Conservation (phyloP, 2,113 vertebrate species). For the Eleginops maclovinus region DNA sequence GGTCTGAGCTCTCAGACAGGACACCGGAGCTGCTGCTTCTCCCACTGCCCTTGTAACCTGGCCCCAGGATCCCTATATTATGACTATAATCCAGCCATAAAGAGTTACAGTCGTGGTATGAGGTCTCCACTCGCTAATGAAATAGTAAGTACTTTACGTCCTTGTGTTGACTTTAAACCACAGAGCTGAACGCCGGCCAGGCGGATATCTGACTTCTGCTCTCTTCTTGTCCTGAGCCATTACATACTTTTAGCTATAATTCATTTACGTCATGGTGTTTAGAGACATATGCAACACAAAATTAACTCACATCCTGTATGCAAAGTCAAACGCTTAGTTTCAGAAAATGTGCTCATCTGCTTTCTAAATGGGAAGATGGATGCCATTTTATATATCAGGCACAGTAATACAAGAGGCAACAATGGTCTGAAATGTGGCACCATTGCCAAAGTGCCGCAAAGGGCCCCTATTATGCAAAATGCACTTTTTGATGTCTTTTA, state of each 20-base stretch:
- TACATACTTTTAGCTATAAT: no score
- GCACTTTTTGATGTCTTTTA: no score
- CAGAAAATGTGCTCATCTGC: neutral
- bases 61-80: constrained; percentile 46
- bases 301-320: neutral
- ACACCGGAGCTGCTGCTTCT: constrained; percentile 50
- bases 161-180: constrained; percentile 57
- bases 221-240: constrained; percentile 24
- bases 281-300: neutral
- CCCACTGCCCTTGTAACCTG: constrained; percentile 53
- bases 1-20: constrained; percentile 34
- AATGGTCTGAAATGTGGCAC: no score
- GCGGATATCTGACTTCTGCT: constrained; percentile 41
- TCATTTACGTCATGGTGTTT: neutral
- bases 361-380: neutral
- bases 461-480: no score
- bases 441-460: no score
- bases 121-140: constrained; percentile 67
- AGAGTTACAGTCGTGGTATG: constrained; percentile 47
- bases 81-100: constrained; percentile 56
- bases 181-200: constrained; percentile 38
- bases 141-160: constrained; percentile 49
- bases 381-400: neutral
- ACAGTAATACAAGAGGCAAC: neutral
- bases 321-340: neutral